Conservation (phyloP, 2,113 vertebrate genomes). For the Pteronura brasiliensis region DNA sequence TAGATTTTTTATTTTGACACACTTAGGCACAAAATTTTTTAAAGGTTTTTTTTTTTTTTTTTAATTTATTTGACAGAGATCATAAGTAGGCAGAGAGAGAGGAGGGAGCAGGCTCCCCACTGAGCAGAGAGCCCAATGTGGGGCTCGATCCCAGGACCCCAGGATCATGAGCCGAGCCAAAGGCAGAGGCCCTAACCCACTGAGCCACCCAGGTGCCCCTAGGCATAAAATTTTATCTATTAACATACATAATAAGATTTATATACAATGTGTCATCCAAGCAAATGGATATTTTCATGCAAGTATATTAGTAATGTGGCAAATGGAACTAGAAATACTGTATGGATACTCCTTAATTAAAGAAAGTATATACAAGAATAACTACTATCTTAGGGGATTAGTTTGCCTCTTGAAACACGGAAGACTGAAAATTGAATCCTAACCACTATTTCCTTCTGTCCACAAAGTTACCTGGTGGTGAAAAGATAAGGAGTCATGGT, state of each 20-base stretch:
- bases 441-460: background rate
- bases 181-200: no score
- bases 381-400: background rate
- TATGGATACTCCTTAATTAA: background rate
- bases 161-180: no score
- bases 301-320: background rate
- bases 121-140: no score
- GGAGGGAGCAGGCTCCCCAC: no score
- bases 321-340: background rate
- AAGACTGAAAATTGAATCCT: background rate
- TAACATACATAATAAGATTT: no score
- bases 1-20: background rate
- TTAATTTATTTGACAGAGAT: no score
- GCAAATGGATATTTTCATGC: background rate
- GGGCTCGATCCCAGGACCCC: no score
- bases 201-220: background rate
- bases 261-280: background rate
- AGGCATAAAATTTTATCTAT: background rate
- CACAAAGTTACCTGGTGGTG: background rate
- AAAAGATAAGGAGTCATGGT: background rate
- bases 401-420: background rate
- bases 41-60: no score
- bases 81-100: no score
- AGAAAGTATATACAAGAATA: background rate
- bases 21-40: background rate